A percentile compares a stretch with the other conserved stretches of the same genome.
Conservation (phyloP, 2,888 invertebrate species). For the Sisyra nigra region DNA sequence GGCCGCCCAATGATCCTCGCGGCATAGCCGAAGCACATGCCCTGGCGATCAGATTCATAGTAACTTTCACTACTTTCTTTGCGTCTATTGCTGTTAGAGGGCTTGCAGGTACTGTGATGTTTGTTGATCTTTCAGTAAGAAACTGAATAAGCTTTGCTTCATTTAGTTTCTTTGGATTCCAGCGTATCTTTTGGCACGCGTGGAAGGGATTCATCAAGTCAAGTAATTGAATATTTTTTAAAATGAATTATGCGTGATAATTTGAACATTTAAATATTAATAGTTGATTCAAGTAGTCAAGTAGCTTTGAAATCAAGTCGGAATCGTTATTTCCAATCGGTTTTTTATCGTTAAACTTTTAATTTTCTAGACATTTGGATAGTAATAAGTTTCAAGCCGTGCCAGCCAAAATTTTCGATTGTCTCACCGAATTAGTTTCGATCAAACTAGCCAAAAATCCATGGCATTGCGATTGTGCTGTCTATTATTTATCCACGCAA, state of each 20-base stretch:
- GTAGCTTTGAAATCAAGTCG: no score
- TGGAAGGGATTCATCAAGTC: no score
- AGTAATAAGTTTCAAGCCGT: conserved; percentile 55
- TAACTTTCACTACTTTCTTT: no score
- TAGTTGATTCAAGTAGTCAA: no score
- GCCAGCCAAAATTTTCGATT: conserved; percentile 48
- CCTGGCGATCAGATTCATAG: no score
- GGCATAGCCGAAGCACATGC: no score
- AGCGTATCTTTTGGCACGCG: no score
- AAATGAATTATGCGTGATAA: no score
- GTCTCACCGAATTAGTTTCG: conserved; percentile 41
- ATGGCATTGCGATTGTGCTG: conserved; percentile 68
- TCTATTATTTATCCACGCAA: conserved; percentile 54
- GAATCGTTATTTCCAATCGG: not conserved
- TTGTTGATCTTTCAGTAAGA: not conserved
- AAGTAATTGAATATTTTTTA: not conserved
- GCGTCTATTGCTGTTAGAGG: no score
- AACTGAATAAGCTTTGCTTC: not conserved
- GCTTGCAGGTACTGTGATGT: no score
- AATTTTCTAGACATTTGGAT: conserved; percentile 47
- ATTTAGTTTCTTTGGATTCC: not conserved
- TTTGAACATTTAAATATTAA: no score
- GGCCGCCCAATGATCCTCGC: no score
- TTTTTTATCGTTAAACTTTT: not conserved
- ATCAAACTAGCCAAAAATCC: conserved; percentile 60